These are phyloP conservation scores for Lagopus leucura DNA, from an alignment of 2,113 vertebrate genomes.

Conservation along the genomic window DNA sequence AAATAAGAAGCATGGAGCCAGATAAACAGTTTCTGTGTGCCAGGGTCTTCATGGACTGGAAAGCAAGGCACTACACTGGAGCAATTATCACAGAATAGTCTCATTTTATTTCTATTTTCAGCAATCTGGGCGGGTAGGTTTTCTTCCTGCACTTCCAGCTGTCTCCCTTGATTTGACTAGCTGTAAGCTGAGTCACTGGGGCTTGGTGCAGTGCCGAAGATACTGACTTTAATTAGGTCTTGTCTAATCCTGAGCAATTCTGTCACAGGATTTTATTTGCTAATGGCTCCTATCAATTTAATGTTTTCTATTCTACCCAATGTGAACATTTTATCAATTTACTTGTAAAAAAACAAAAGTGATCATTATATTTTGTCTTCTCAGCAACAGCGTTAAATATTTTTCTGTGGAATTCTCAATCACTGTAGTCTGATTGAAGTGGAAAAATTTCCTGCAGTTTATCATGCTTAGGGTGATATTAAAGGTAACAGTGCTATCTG, in stretches of 20 bases:
- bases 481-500: not conserved
- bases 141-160: not conserved
- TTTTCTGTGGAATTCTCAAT: constrained; percentile 12
- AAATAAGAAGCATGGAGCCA: not conserved
- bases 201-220: not conserved
- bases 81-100: not conserved
- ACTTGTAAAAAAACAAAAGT: not conserved
- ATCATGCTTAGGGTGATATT: not conserved
- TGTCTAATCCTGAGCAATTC: not conserved
- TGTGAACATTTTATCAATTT: not conserved
- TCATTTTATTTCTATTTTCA: not conserved
- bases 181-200: constrained; percentile 24
- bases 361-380: not conserved
- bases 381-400: not conserved
- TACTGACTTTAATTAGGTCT: not conserved
- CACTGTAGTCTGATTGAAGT: not conserved
- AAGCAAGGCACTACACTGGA: not conserved
- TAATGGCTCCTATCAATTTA: not conserved
- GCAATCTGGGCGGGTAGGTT: not conserved
- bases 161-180: not conserved
- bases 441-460: not conserved
- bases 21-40: not conserved
- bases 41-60: not conserved
- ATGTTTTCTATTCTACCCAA: not conserved
- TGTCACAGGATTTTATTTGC: not conserved